These are phyloP conservation scores for Lepidocolaptes lacrymiger DNA, from an alignment of 2,797 vertebrate genomes.

Conservation along the genomic window DNA sequence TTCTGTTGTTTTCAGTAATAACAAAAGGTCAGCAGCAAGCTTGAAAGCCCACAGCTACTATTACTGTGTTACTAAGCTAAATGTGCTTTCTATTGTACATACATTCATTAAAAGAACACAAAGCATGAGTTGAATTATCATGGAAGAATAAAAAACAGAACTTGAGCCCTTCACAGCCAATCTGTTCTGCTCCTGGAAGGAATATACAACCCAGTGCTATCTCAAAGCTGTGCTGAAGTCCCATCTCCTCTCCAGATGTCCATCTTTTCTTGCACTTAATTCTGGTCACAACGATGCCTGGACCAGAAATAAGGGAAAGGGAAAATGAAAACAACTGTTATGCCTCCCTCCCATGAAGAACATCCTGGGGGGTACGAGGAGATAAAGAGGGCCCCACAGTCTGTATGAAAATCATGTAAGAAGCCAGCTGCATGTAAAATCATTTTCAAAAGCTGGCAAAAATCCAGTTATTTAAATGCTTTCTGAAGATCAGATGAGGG, in stretches of 20 bases:
- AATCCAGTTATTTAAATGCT: slow-evolving; percentile 28
- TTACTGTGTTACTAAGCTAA: neutral
- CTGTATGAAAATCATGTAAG: neutral
- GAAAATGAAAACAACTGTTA: slow-evolving; percentile 41
- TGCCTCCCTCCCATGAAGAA: slow-evolving; percentile 59
- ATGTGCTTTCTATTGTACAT: neutral
- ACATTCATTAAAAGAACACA: neutral
- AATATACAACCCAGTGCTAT: neutral
- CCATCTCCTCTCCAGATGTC: slow-evolving; percentile 60
- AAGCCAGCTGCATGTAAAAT: slow-evolving; percentile 50
- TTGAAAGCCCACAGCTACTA: neutral
- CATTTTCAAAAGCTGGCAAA: slow-evolving; percentile 9
- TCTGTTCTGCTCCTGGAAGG: neutral
- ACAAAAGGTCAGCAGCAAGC: neutral
- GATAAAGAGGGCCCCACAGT: slow-evolving; percentile 15
- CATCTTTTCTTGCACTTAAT: slow-evolving; percentile 53
- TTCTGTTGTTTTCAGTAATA: slow-evolving; percentile 31
- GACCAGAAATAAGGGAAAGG: slow-evolving; percentile 14
- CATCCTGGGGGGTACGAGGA: slow-evolving; percentile 32
- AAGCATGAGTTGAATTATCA: neutral
- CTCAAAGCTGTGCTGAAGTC: neutral
- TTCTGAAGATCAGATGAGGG: slow-evolving; percentile 24
- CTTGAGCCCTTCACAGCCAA: neutral
- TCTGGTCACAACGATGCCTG: slow-evolving; percentile 10
- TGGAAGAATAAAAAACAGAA: neutral